A percentile compares a stretch with the other conserved stretches of the same genome.
phyloP scores from a whole-genome alignment of 2,113 vertebrate species.

The Pseudorasbora parva region DNA sequence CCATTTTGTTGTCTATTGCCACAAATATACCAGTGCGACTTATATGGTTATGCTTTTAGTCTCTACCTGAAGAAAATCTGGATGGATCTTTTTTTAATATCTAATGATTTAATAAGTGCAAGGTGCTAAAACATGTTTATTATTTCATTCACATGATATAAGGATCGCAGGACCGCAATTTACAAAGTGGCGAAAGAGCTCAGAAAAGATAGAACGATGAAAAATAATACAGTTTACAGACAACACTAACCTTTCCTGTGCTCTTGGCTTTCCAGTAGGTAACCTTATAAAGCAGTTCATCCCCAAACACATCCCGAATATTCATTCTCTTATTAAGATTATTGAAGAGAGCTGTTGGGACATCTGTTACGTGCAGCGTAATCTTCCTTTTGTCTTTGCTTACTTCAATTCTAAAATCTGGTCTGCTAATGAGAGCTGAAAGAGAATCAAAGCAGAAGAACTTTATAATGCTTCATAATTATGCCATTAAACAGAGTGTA shows the following conservation, averaged over 20 bases:
- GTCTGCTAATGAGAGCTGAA: constrained; percentile 83
- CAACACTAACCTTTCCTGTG: constrained; percentile 84
- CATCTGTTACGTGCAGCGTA: constrained; percentile 76
- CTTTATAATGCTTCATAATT: background rate
- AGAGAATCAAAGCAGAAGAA: constrained; percentile 33
- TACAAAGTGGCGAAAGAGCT: background rate
- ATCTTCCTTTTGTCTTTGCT: constrained; percentile 67
- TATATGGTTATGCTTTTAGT: background rate
- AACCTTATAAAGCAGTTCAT: constrained; percentile 81
- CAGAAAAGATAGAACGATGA: background rate
- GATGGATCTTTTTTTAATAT: too few species aligned
- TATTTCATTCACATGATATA: background rate
- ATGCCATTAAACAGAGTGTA: background rate
- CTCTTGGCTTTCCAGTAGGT: constrained; percentile 83
- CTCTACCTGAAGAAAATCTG: background rate
- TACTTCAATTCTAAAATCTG: constrained; percentile 72
- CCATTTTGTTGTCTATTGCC: too few species aligned
- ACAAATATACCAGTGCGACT: too few species aligned
- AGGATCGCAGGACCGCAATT: background rate
- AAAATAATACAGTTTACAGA: background rate
- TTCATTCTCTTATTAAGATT: constrained; percentile 69
- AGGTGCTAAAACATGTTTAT: background rate
- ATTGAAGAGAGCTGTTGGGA: constrained; percentile 71
- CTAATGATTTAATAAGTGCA: too few species aligned
- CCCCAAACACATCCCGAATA: constrained; percentile 82